Base-by-base conservation (phyloP, 2,113 vertebrate genomes). In the Nothocercus julius region DNA sequence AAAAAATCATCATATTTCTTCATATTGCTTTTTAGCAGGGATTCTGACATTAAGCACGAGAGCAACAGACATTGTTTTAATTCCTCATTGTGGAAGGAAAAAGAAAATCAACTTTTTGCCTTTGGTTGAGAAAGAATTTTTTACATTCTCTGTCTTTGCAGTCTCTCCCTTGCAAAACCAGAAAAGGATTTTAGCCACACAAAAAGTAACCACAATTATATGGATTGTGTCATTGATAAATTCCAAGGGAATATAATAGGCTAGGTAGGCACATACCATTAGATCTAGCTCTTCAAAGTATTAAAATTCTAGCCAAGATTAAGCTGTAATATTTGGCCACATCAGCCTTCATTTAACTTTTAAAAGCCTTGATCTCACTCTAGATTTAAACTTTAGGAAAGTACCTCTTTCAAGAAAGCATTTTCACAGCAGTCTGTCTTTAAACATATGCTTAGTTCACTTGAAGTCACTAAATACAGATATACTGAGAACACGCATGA, bases 171-270 rank as follows among this genome's bases (percentile, higher is more conserved):
- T 96, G 45, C 67, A 94, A 95, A 96, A 96, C 85, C 92, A 93
- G 92, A 90, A 93, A 96, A 92, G 82, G 74, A 82, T 92, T 92
- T 95, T 69, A 91, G 62, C 85, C 1, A 1, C 84, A 89, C 66
- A 95, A 84, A 96, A 86, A 82, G 54, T 62, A 95, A 96, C 93
- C 95, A 95, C 94, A 96, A 85, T 96, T 96, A 95, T 90, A 97
- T 78, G 63, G 81, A 92, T 81, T 92, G 86, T 96, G 90, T 96
- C 90, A 96, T 36, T 97, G 95, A 96, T 95, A 96, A 93, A 95
- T 95, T 92, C 95, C 94, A 96, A 49, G 74, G 83, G 86, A 93
- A 90, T 95, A 82, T 83, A 87, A 93, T 28, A 89, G 82, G 67
- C 89, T 94, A 95, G 92, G 93, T 95, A 96, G 93, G 90, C 89